Evolutionary conservation across 2,113 vertebrate genomes (phyloP), one percentile per base, ranked within the genome.

Genomic region (Elanus axillaris): DNA sequence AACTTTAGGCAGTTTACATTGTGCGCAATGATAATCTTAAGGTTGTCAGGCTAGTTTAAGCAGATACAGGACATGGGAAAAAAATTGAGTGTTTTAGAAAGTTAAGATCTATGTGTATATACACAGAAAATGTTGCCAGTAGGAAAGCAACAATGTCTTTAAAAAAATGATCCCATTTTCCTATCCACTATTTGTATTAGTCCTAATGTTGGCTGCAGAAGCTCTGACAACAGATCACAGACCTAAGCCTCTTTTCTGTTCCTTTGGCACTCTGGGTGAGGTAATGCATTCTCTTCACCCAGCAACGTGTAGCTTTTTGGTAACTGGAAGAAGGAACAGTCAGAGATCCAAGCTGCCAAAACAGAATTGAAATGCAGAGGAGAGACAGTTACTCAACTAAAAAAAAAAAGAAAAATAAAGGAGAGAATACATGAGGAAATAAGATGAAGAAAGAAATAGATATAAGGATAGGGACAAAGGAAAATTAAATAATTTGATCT

Each of bases 261-360:
- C 52, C 60, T 74, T 50, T 63, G 43, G 29, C 56, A 17, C 29
- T 21, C n/a, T 27, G 42, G 38, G 8, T 96, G 93, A 93, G 67
- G 55, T 80, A 88, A 90, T 92, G 60, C 76, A 89, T 95, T 96
- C 75, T 91, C 43, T 92, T 93, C 43, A 32, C 56, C 79, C 76
- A 72, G 92, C 88, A 94, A 91, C 83, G 2, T 3, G 7, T 84
- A 81, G 60, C 76, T 72, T 91, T 86, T 69, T 81, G 64, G 68
- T 84, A 43, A 23, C 23, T 86, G 56, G 68, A 84, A 56, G 68
- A 88, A 81, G n/a, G 50, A 77, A 59, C 52, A 91, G 43, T 68
- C 10, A 3, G 82, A 63, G 68, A 86, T 86, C 23, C 31, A 42
- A 36, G 25, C 31, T 92, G n/a, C 47, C 60, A 42, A 85, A 93